A percentile compares a stretch with the other conserved stretches of the same genome.
These are phyloP conservation scores for Alosa sapidissima DNA, from an alignment of 2,797 vertebrate genomes.

Conservation along the genomic window DNA sequence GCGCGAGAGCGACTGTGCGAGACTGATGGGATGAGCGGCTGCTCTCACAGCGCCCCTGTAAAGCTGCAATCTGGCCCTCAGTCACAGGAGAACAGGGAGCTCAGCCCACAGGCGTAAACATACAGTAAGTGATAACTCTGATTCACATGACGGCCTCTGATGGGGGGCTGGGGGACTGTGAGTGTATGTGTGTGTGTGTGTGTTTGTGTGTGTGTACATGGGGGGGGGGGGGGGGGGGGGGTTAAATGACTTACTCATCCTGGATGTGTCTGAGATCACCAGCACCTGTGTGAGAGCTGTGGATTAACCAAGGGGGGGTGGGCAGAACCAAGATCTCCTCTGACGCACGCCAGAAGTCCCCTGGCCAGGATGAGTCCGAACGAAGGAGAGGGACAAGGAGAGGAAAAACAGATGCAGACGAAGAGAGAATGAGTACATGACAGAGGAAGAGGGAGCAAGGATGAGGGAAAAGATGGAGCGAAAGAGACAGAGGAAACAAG, in stretches of 20 bases:
- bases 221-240: not conserved
- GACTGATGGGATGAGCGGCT: not conserved
- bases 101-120: not conserved
- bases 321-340: not conserved
- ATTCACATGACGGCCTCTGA: not conserved
- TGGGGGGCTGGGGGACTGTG: not conserved
- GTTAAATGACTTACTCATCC: not conserved
- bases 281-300: conserved; percentile 1
- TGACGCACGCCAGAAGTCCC: not conserved
- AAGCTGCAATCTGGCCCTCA: not conserved
- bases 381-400: not conserved
- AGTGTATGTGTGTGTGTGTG: not conserved
- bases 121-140: conserved; percentile 22
- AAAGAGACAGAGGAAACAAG: not conserved
- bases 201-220: not conserved
- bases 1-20: too few species aligned
- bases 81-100: not conserved
- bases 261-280: not conserved
- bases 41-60: not conserved
- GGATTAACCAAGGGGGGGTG: not conserved
- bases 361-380: not conserved
- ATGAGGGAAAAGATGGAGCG: not conserved
- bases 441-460: not conserved
- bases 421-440: not conserved
- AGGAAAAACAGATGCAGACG: not conserved